Conservation (phyloP, 2,797 vertebrate genomes). For the Cryptoprocta ferox region DNA sequence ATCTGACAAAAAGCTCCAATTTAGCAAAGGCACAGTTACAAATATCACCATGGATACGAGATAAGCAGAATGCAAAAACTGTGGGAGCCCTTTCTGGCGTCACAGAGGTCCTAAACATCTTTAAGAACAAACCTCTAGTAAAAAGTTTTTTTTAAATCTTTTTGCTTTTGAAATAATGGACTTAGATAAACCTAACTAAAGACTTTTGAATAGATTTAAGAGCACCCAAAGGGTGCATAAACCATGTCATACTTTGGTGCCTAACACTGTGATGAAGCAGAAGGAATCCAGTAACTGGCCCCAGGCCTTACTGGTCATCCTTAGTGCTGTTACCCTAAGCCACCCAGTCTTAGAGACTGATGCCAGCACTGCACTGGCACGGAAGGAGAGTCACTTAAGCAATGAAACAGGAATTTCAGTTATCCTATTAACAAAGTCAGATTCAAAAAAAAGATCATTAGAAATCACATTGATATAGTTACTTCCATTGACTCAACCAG, state of each 20-base stretch:
- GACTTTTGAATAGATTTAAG: background rate
- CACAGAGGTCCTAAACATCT: background rate
- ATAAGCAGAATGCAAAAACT: background rate
- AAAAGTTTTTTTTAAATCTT: background rate
- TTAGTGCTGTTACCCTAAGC: background rate
- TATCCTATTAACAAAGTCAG: background rate
- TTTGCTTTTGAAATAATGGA: constrained; percentile 3
- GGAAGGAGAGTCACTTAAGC: background rate
- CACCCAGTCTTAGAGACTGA: background rate
- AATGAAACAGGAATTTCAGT: background rate
- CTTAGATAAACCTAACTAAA: background rate
- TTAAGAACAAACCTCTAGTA: background rate
- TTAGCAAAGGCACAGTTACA: background rate
- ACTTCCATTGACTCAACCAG: background rate
- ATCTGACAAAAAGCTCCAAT: background rate
- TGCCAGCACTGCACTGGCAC: background rate
- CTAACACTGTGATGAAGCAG: background rate
- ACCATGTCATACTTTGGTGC: background rate
- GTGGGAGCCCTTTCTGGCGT: background rate
- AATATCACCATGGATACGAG: background rate
- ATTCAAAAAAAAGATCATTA: background rate
- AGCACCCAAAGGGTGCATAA: background rate
- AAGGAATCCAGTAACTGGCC: no score
- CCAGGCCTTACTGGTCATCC: no score
- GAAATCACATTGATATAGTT: background rate